Conservation (phyloP, 2,113 vertebrate genomes). For the Pica pica region DNA sequence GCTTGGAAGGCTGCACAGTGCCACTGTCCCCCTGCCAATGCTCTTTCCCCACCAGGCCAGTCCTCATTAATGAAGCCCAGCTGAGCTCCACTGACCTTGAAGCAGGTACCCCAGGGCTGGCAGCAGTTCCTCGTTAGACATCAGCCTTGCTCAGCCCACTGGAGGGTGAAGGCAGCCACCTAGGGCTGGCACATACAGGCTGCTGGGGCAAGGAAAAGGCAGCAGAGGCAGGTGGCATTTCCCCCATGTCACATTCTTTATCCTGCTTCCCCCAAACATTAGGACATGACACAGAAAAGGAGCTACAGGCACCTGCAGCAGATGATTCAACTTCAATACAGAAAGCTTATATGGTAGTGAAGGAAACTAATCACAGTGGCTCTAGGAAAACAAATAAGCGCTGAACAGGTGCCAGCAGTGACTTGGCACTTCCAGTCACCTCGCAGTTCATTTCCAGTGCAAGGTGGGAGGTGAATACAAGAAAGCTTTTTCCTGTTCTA, state of each 20-base stretch:
- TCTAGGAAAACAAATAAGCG: constrained; percentile 65
- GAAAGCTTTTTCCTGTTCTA: neutral
- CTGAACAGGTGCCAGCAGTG: constrained; percentile 62
- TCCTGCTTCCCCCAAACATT: constrained; percentile 8
- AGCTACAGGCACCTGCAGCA: constrained; percentile 61
- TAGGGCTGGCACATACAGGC: neutral
- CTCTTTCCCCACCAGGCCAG: constrained; percentile 1
- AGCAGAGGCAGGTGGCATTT: neutral
- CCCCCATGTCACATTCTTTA: neutral
- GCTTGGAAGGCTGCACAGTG: neutral
- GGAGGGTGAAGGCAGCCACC: constrained; percentile 1
- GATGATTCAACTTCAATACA: constrained; percentile 61
- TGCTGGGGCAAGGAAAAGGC: neutral
- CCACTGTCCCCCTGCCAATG: neutral
- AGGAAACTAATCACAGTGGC: constrained; percentile 68
- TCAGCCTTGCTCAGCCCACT: neutral
- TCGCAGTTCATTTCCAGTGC: constrained; percentile 45
- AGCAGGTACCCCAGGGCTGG: constrained; percentile 14
- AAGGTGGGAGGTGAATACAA: constrained; percentile 18
- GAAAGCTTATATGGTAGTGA: constrained; percentile 47
- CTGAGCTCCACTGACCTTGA: neutral
- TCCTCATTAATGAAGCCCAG: constrained; percentile 33
- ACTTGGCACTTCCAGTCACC: constrained; percentile 66
- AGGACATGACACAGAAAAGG: constrained; percentile 32
- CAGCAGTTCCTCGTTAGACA: neutral